Evolutionary conservation across 2,888 invertebrate genomes (phyloP).

Genomic region (Ommatoiulus sabulosus): DNA sequence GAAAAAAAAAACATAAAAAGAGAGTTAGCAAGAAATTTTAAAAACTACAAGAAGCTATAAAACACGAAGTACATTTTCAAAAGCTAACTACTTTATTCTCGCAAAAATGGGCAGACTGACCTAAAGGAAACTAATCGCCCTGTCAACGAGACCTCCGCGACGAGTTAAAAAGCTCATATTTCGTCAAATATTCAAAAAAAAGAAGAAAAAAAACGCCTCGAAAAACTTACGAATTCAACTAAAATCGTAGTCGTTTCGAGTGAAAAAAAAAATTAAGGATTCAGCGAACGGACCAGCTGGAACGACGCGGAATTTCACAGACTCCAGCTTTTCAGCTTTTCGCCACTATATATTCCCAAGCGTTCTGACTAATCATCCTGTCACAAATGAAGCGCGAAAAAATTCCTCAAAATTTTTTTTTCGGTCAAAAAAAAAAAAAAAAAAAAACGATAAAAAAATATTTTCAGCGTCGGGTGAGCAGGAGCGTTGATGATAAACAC

Average conservation of each 20-base stretch:
- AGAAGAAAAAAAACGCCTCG: not conserved
- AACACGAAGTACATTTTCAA: not conserved
- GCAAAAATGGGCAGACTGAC: not conserved
- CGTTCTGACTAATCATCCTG: not conserved
- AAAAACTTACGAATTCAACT: no score
- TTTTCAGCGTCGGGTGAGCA: not conserved
- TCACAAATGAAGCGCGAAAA: not conserved
- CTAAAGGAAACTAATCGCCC: not conserved
- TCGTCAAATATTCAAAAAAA: not conserved
- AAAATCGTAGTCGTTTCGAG: not conserved
- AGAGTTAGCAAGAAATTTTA: not conserved
- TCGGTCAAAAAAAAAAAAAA: not conserved
- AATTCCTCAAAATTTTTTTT: not conserved
- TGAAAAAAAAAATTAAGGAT: not conserved
- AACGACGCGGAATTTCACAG: not conserved
- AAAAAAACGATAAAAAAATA: constrained; percentile 22
- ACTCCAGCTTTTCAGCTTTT: not conserved
- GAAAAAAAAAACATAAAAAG: not conserved
- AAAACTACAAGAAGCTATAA: not conserved
- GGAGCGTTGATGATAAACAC: not conserved
- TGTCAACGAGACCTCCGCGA: not conserved
- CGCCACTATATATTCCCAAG: not conserved
- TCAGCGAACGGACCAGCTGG: not conserved
- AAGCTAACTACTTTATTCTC: not conserved
- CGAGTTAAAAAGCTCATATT: not conserved